Conservation (phyloP, 2,113 vertebrate species). For the Pollimyrus isidori region DNA sequence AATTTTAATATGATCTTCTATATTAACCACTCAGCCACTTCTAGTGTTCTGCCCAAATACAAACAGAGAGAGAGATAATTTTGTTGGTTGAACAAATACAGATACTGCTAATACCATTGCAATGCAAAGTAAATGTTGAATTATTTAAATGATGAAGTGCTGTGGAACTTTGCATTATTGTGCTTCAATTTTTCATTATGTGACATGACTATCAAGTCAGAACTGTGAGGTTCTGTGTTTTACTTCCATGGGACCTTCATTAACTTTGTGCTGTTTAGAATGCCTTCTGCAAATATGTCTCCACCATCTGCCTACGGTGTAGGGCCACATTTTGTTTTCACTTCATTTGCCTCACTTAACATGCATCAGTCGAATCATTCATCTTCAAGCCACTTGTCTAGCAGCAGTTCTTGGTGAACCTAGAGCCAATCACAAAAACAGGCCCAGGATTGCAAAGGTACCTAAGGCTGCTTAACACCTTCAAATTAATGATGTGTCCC, state of each 20-base stretch:
- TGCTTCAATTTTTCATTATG: background rate
- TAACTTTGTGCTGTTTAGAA: background rate
- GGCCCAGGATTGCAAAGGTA: background rate
- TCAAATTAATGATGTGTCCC: background rate
- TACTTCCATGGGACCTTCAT: background rate
- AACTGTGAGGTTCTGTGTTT: background rate
- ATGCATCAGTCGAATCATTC: background rate
- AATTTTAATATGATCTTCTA: background rate
- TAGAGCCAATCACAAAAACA: background rate
- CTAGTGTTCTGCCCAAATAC: background rate
- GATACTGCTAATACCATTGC: background rate
- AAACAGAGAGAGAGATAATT: background rate
- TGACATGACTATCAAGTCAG: background rate
- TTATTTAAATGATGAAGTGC: background rate
- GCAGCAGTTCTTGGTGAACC: background rate
- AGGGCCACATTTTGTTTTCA: background rate
- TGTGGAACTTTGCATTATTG: background rate
- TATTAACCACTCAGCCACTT: background rate
- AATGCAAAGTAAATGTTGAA: background rate
- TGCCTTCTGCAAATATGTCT: background rate
- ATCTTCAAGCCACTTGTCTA: background rate
- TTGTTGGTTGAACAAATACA: background rate
- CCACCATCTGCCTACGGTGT: background rate
- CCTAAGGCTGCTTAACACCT: background rate
- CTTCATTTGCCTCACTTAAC: background rate